A percentile compares a stretch with the other conserved stretches of the same genome.
These are phyloP conservation scores for Corbicula japonica DNA, from an alignment of 2,888 invertebrate genomes.

Conservation along the genomic window DNA sequence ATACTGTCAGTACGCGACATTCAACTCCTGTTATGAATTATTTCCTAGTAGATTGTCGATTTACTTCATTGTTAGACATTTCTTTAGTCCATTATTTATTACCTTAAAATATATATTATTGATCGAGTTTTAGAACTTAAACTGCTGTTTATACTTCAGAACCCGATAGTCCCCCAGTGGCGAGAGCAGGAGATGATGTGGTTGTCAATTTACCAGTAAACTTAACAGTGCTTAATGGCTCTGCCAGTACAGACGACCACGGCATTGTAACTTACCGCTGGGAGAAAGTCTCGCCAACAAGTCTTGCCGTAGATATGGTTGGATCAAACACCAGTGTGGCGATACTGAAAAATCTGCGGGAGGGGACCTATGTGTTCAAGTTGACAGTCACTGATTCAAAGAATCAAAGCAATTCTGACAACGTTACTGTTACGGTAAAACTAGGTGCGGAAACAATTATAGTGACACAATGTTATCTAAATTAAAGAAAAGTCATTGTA, in stretches of 20 bases:
- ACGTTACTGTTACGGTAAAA: constrained; percentile 28
- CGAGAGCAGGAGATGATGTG: constrained; percentile 50
- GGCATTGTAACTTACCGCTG: constrained; percentile 49
- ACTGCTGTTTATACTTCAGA: too few species aligned
- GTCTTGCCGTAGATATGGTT: constrained; percentile 11
- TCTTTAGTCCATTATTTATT: too few species aligned
- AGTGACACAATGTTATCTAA: too few species aligned
- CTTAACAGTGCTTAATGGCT: constrained; percentile 17
- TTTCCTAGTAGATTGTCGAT: too few species aligned
- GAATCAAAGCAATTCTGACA: constrained; percentile 31
- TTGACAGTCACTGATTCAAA: constrained; percentile 36
- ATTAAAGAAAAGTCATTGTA: too few species aligned
- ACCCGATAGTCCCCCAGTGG: constrained; percentile 39
- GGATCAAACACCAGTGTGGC: constrained; percentile 16
- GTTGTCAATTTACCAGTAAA: constrained; percentile 28
- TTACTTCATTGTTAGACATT: too few species aligned
- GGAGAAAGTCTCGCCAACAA: constrained; percentile 22
- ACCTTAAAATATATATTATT: too few species aligned
- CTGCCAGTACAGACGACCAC: constrained; percentile 43
- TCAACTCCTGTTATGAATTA: too few species aligned
- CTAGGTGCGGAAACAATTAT: too few species aligned
- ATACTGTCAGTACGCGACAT: too few species aligned
- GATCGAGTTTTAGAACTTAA: too few species aligned
- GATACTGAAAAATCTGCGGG: constrained; percentile 27
- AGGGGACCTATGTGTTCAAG: constrained; percentile 42